Evolutionary conservation across 2,888 invertebrate species (phyloP), one percentile per base, ranked within the genome.

Genomic region (Metacarcinus magister): DNA sequence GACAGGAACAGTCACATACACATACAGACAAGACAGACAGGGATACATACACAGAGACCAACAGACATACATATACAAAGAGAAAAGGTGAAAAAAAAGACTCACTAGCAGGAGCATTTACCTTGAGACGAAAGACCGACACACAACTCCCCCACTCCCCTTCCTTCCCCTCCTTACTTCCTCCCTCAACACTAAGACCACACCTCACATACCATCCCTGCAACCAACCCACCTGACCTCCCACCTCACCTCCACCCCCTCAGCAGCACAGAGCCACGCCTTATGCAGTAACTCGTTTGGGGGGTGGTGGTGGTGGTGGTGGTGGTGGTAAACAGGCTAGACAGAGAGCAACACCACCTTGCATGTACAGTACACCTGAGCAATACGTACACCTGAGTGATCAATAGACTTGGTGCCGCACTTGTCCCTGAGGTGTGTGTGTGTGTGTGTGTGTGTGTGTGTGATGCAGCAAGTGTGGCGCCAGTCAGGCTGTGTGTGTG

Each of bases 1-100:
- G 16, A 93, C 60, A 39, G n/a, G 60, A 48, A 60, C 60, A 93
- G 54, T 28, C 92, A 92, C 92, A 92, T 39, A 39, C 32, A 90
- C 39, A 19, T 23, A 60, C 28, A 75, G 28, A 75, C 28, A 75
- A 75, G 75, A 54, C 16, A 54, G 54, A 54, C 13, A 75, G n/a
- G 8, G 28, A 75, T 10, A 75, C 28, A 28, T 8, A 28, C n/a
- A n/a, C 28, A n/a, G 28, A 75, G 4, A 75, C n/a, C n/a, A 28
- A 75, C 28, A 75, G 75, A n/a, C n/a, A 10, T 19, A 46, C 92
- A 92, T 23, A 44, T 23, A 92, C 67, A 93, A n/a, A 48, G 32
- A 54, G 32, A 48, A 23, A 67, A 16, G 23, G 4, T n/a, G 16
- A 54, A 13, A 54, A 54, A 16, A n/a, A 16, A 67, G 19, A n/a